Evolutionary conservation across 2,888 invertebrate genomes (phyloP), one percentile per base, ranked within the genome.

Genomic region (Dryocosmus kuriphilus): DNA sequence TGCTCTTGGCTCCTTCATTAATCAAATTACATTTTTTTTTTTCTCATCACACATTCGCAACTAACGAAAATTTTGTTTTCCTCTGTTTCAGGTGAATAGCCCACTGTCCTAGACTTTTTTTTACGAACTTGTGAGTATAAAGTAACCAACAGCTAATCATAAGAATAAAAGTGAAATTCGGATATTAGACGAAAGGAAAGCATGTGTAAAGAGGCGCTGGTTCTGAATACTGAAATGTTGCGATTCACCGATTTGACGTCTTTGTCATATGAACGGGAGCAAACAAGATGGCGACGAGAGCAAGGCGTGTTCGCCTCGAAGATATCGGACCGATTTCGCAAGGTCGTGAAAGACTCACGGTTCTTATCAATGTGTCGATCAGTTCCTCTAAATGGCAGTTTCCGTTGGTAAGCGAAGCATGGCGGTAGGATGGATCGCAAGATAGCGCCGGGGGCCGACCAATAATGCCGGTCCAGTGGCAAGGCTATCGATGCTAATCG

Each of bases 401-500:
- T 77, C 76, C 79, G 76, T 67, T 80, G 80, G 82, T 79, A 80
- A 80, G 79, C 78, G 77, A 83, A 75, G 77, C 80, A 80, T 80
- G 81, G 77, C 77, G 79, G 77, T 78, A 76, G 82, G 85, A 83
- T 83, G 81, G 84, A 84, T 86, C 81, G 82, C 83, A 77, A 82
- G 83, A 81, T 80, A 84, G 81, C 80, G 83, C 84, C 86, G 79
- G 76, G 78, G 81, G 83, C 80, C 76, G 81, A 81, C 81, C 85
- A 87, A 87, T 86, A 87, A 86, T 86, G 84, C 76, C 82, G 81
- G 80, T 84, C 84, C 84, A 84, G 85, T 86, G 83, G 89, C 84
- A 85, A 84, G 87, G 85, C 88, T 87, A 89, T 88, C 87, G 88
- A 86, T 88, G 88, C 86, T 89, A 89, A 89, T 89, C 89, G 89